phyloP scores from a whole-genome alignment of 2,113 vertebrate genomes.

The Ceyx melanurus region DNA sequence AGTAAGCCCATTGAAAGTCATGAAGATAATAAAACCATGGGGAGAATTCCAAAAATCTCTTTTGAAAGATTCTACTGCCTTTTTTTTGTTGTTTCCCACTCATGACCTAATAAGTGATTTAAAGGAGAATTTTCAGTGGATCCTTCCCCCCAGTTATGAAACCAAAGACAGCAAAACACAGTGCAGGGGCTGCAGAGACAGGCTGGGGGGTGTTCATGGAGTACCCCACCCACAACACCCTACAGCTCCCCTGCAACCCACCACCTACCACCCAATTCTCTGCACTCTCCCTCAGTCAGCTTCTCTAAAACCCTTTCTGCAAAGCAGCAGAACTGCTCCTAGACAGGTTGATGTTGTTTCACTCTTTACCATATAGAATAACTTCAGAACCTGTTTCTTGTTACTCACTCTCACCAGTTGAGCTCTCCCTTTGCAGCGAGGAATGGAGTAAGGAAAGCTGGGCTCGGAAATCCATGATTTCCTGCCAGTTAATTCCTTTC shows the following conservation, averaged over 20 bases:
- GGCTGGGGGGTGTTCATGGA: neutral
- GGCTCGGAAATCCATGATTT: constrained; percentile 69
- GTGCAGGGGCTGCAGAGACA: neutral
- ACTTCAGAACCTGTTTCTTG: constrained; percentile 57
- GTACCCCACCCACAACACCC: neutral
- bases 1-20: constrained; percentile 24
- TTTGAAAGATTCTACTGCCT: neutral
- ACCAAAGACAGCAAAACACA: accelerated
- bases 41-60: constrained; percentile 56
- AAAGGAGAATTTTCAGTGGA: neutral
- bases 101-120: constrained; percentile 20
- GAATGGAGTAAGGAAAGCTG: constrained; percentile 31
- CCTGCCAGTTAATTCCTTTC: constrained; percentile 68
- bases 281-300: neutral
- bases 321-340: neutral
- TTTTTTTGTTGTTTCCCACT: neutral
- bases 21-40: constrained; percentile 52
- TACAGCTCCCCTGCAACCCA: neutral
- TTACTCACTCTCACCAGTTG: constrained; percentile 24
- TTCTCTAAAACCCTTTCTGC: neutral
- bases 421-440: constrained; percentile 42
- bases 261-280: neutral
- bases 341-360: neutral
- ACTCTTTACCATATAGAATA: neutral
- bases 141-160: neutral